A percentile compares a stretch with the other conserved stretches of the same genome.
Conservation (phyloP, 2,797 vertebrate genomes). For the Coregonus sp. region DNA sequence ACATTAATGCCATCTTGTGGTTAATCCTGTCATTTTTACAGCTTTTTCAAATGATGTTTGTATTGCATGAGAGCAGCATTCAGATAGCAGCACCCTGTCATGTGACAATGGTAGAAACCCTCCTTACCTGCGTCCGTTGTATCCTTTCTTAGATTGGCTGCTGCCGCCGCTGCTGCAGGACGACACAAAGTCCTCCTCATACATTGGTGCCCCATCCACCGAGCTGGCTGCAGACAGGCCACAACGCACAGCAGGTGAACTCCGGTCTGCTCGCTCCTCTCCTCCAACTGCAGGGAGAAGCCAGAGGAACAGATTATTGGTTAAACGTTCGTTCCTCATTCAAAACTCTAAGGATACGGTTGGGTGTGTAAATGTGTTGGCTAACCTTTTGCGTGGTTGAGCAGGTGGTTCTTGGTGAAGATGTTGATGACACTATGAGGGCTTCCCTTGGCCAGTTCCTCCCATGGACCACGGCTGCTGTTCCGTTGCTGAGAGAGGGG, state of each 20-base stretch:
- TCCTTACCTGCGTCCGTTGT: slow-evolving; percentile 79
- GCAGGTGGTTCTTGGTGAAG: slow-evolving; percentile 86
- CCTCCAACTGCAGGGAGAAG: slow-evolving; percentile 59
- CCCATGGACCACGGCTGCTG: slow-evolving; percentile 81
- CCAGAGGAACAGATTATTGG: not conserved
- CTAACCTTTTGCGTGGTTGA: slow-evolving; percentile 83
- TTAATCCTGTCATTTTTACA: not conserved
- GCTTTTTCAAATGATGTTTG: not conserved
- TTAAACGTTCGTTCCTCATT: slow-evolving; percentile 49
- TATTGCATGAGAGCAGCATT: not conserved
- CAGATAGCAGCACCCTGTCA: not conserved
- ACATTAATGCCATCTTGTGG: slow-evolving; percentile 38
- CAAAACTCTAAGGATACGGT: no score
- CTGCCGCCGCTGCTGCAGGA: slow-evolving; percentile 76
- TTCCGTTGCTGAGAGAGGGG: slow-evolving; percentile 40
- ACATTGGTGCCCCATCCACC: slow-evolving; percentile 69
- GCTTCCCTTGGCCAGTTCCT: slow-evolving; percentile 91
- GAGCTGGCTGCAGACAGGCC: slow-evolving; percentile 55
- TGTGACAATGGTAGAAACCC: slow-evolving; percentile 4
- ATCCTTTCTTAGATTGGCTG: slow-evolving; percentile 73
- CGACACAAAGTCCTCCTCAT: slow-evolving; percentile 90
- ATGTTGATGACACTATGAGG: slow-evolving; percentile 96
- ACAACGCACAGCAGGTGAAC: slow-evolving; percentile 62
- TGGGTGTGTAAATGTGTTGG: not conserved
- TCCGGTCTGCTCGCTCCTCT: slow-evolving; percentile 73